Conservation (phyloP, 2,113 vertebrate genomes). For the Mustelus asterias region DNA sequence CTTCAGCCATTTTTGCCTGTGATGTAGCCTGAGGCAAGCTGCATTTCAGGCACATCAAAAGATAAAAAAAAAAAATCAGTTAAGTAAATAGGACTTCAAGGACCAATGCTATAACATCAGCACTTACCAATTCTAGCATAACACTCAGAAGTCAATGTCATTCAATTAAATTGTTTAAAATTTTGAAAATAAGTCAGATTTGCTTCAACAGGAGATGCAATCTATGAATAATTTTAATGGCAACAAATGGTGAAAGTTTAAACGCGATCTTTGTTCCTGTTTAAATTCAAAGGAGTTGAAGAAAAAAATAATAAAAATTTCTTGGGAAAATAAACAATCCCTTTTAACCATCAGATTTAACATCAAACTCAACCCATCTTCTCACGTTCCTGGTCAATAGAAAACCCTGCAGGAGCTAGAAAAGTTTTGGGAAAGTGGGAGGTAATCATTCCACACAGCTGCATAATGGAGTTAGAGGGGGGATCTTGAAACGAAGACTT, state of each 20-base stretch:
- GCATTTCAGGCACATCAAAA: background rate
- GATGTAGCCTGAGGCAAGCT: background rate
- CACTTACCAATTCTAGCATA: background rate
- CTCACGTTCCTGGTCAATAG: background rate
- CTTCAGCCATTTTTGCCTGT: background rate
- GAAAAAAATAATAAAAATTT: background rate
- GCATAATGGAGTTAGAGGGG: background rate
- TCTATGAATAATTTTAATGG: background rate
- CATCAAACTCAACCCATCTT: background rate
- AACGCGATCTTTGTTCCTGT: background rate
- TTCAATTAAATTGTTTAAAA: background rate
- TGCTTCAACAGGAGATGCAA: background rate
- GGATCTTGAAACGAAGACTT: background rate
- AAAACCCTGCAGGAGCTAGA: background rate
- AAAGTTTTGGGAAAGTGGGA: background rate
- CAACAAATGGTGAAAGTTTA: background rate
- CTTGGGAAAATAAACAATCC: background rate
- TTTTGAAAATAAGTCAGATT: background rate
- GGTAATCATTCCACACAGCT: background rate
- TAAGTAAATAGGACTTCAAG: background rate
- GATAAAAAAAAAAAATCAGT: background rate
- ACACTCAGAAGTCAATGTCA: background rate
- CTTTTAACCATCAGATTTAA: background rate
- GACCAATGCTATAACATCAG: background rate
- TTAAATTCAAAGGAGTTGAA: background rate